Evolutionary conservation across 2,888 invertebrate genomes (phyloP).

Genomic region (Caenorhabditis sp.): DNA sequence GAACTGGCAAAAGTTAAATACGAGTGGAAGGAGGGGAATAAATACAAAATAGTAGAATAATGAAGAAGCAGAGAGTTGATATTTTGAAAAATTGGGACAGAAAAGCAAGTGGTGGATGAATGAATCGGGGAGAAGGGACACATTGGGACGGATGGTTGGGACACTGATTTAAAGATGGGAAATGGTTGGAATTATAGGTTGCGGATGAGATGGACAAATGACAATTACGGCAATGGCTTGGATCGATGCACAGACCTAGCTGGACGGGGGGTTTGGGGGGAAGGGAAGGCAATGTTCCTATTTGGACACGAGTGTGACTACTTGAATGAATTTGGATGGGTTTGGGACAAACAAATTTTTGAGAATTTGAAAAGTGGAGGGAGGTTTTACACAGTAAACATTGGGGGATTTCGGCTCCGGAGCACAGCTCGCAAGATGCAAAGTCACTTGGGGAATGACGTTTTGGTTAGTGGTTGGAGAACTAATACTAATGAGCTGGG

Average conservation of each 20-base stretch:
- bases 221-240: constrained; percentile 43
- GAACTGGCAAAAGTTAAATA: background rate
- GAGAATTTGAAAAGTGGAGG: background rate
- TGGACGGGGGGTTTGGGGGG: too few relatives aligned
- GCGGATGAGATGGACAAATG: too few relatives aligned
- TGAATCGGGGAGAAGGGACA: too few relatives aligned
- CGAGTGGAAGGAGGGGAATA: background rate
- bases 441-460: too few relatives aligned
- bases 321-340: too few relatives aligned
- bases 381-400: constrained; percentile 27
- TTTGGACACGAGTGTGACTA: background rate
- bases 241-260: constrained; percentile 43
- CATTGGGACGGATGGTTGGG: too few relatives aligned
- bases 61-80: background rate
- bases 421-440: constrained; percentile 52
- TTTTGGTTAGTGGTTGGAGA: too few relatives aligned
- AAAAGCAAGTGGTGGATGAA: too few relatives aligned
- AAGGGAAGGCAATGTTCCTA: constrained; percentile 13
- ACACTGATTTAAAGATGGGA: too few relatives aligned
- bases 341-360: too few relatives aligned
- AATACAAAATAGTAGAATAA: background rate
- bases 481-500: too few relatives aligned
- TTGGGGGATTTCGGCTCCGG: constrained; percentile 6
- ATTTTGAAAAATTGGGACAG: too few relatives aligned
- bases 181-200: constrained; percentile 26